Evolutionary conservation across 2,888 invertebrate species (phyloP).

Genomic region (Pandemis cinnamomeana): DNA sequence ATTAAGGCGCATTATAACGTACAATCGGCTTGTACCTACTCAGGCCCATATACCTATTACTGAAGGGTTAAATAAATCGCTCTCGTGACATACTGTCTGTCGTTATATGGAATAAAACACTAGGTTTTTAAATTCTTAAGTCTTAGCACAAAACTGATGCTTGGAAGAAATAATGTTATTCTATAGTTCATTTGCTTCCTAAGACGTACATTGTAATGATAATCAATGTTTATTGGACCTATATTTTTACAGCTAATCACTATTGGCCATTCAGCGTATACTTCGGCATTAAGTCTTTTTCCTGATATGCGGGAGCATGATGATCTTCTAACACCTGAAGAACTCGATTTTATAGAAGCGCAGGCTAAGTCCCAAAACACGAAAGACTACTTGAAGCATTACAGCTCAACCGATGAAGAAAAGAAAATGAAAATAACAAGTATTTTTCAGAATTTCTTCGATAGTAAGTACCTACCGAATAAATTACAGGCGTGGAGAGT

Average conservation of each 20-base stretch:
- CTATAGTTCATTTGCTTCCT: background rate
- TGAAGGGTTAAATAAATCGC: too few species aligned
- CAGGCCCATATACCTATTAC: too few species aligned
- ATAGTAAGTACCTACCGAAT: slow-evolving; percentile 56
- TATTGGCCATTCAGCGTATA: slow-evolving; percentile 73
- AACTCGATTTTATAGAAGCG: slow-evolving; percentile 61
- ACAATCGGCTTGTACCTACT: too few species aligned
- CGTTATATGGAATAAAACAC: too few species aligned
- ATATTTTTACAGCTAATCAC: slow-evolving; percentile 67
- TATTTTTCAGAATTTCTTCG: slow-evolving; percentile 66
- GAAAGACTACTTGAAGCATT: slow-evolving; percentile 53
- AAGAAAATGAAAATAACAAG: slow-evolving; percentile 62
- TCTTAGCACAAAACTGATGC: background rate
- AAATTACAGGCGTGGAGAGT: background rate
- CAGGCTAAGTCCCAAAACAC: slow-evolving; percentile 61
- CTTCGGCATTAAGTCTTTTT: slow-evolving; percentile 77
- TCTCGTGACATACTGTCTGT: too few species aligned
- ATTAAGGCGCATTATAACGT: too few species aligned
- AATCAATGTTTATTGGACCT: background rate
- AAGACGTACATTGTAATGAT: background rate
- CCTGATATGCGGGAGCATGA: slow-evolving; percentile 80
- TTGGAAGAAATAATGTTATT: background rate
- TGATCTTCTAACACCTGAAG: slow-evolving; percentile 64
- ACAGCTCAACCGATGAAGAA: slow-evolving; percentile 46
- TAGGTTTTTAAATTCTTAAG: too few species aligned